Base-by-base conservation (phyloP, 2,888 invertebrate genomes). In the Meghimatium bilineatum region DNA sequence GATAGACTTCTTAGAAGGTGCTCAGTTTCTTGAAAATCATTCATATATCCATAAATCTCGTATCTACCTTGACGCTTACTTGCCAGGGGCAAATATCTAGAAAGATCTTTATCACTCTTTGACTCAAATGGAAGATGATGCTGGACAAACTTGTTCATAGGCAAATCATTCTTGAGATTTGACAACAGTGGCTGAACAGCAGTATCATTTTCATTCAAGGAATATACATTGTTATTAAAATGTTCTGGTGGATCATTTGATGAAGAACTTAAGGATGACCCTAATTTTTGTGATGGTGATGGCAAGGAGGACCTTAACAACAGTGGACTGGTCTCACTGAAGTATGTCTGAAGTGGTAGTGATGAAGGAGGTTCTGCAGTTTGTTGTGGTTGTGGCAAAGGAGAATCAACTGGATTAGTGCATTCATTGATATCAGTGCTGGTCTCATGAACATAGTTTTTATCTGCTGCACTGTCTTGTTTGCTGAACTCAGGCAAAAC, bases 121-220 rank as follows among this genome's bases (percentile, higher is more conserved):
- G 80, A 80, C 26, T 71, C 80, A 80, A 80, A 71, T 34, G 71
- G 80, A 34, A 56, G 71, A 8, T 20, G 80, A 32, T 32, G 26
- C 52, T 69, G 71, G 67, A 20, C 80, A 71, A 3, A 20, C 6
- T 44, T 29, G 23, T 66, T 17, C 44, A 67, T 20, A 17, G 49
- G 49, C 14, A 71, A 52, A 80, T 71, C 34, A 49, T 71, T 80
- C 0, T 23, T 32, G 14, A 71, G 71, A 26, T 71, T 69, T 69
- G 69, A n/a, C 23, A 78, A 23, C 23, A 78, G 78, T 29, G 78
- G 78, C n/a, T 78, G 78, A n/a, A 63, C 67, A 49, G 78, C 66
- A 78, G 78, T 67, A 63, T 78, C 78, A 67, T 63, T 29, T 66
- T 78, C 78, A 29, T 29, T 34, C 67, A 60, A 38, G 67, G 78